Conservation (phyloP, 53 echinoderm and acorn worm genomes). For the Hippasteria phrygiana region DNA sequence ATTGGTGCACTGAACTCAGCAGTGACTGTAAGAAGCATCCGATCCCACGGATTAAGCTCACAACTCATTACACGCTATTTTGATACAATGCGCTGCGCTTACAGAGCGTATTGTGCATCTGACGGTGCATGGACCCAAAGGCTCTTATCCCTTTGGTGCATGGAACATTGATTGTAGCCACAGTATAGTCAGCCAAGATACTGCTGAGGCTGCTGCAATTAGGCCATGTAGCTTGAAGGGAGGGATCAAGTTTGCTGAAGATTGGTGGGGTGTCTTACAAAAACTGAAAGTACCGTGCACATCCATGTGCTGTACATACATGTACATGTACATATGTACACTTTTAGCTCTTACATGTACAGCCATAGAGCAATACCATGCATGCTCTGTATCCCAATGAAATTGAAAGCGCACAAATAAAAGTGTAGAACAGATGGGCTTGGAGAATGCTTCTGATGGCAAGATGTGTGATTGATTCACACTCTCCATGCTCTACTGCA, state of each 20-base stretch:
- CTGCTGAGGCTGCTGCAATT: conserved; percentile 26
- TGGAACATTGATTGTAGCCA: conserved; percentile 36
- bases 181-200: conserved; percentile 4
- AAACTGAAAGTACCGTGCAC: neutral
- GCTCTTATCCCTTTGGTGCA: neutral
- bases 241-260: conserved; percentile 11
- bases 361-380: no score
- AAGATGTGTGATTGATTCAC: no score
- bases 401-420: no score
- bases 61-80: conserved; percentile 29
- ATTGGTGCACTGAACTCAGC: conserved; percentile 23
- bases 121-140: neutral
- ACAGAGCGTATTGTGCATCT: neutral
- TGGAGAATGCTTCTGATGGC: no score
- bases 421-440: no score
- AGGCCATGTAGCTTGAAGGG: conserved; percentile 18
- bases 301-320: neutral
- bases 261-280: neutral
- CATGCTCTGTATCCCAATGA: no score
- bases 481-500: no score
- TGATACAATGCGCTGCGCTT: neutral
- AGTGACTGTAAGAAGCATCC: neutral
- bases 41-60: conserved; percentile 13
- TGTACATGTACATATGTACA: conserved; percentile 6
- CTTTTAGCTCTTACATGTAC: no score